A percentile compares a stretch with the other conserved stretches of the same genome.
phyloP scores from a whole-genome alignment of 37 sponge, comb jelly and placozoan species.

The Corticium candelabrum region DNA sequence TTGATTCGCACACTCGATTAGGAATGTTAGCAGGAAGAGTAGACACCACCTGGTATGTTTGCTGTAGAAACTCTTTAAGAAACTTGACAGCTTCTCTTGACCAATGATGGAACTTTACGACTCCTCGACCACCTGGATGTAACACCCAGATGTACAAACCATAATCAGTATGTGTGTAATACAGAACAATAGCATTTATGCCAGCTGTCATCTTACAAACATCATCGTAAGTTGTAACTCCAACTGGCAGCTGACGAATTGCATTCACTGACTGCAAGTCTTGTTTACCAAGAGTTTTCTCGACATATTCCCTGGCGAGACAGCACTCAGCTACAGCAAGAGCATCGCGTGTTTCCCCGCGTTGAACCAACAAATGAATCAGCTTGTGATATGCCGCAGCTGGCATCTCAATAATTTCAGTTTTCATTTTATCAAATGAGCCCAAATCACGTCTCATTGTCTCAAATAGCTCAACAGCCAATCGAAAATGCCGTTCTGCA shows the following conservation, averaged over 20 bases:
- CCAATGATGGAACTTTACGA: background rate
- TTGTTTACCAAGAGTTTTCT: background rate
- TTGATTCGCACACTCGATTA: background rate
- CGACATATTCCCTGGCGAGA: background rate
- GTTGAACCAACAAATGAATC: background rate
- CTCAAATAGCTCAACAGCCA: background rate
- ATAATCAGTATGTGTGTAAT: background rate
- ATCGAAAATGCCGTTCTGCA: background rate
- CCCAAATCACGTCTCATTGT: background rate
- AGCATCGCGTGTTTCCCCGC: background rate
- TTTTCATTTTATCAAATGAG: background rate
- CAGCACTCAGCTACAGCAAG: background rate
- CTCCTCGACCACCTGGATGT: background rate
- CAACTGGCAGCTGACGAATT: background rate
- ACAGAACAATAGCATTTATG: background rate
- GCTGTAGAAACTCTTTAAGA: background rate
- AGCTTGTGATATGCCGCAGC: background rate
- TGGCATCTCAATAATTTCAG: background rate
- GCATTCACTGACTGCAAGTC: background rate
- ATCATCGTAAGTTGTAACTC: background rate
- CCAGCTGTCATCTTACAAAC: background rate
- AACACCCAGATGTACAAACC: conserved; percentile 1
- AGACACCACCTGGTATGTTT: background rate
- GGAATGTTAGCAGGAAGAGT: background rate
- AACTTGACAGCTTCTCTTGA: background rate